Percentiles rank a stretch among this genome's conserved stretches.
Evolutionary conservation across 2,888 invertebrate species (phyloP).

Genomic region (Hartigia nigra): DNA sequence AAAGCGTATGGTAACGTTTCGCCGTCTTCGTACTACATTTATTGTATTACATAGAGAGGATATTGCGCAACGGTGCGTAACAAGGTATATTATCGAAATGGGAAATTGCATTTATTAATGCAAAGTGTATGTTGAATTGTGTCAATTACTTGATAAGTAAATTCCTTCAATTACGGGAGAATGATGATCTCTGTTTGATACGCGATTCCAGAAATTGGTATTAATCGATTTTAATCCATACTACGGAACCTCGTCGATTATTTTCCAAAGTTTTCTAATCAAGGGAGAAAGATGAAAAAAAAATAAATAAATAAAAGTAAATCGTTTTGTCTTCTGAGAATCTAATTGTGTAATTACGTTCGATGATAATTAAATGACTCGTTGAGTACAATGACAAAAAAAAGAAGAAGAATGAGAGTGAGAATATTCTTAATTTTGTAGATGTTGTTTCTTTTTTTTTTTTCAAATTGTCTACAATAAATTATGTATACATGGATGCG

Average conservation of each 20-base stretch:
- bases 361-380: background rate
- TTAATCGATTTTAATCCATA: background rate
- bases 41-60: background rate
- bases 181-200: background rate
- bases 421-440: background rate
- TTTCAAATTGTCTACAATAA: background rate
- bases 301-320: too few species aligned
- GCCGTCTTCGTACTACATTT: background rate
- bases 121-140: background rate
- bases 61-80: background rate
- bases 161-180: background rate
- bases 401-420: background rate
- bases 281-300: background rate
- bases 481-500: background rate
- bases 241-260: background rate
- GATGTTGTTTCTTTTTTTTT: background rate
- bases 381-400: background rate
- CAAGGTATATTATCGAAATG: background rate
- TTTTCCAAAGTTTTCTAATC: background rate
- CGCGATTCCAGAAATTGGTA: background rate
- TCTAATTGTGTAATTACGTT: background rate
- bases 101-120: background rate
- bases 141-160: slow-evolving; percentile 1
- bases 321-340: background rate
- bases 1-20: background rate